phyloP scores from a whole-genome alignment of 2,113 vertebrate species.

The Calypte anna region DNA sequence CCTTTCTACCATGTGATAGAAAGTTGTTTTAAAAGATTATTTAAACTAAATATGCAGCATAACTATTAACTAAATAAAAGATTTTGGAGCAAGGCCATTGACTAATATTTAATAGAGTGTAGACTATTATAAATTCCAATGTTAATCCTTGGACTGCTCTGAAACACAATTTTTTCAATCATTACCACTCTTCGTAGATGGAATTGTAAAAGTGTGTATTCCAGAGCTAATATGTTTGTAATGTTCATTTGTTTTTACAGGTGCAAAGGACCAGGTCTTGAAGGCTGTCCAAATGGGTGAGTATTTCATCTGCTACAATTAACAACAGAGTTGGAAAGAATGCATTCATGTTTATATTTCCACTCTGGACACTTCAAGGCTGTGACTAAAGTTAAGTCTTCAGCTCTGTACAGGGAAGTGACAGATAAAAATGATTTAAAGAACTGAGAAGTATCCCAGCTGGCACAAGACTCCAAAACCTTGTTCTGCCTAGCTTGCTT shows the following conservation, averaged over 20 bases:
- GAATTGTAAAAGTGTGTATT: not conserved
- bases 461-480: not conserved
- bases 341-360: not conserved
- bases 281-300: constrained; percentile 74
- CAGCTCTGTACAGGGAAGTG: not conserved
- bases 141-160: not conserved
- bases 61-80: not conserved
- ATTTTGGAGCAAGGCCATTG: not conserved
- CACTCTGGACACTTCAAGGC: not conserved
- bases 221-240: not conserved
- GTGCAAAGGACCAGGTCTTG: constrained; percentile 77
- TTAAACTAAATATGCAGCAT: not conserved
- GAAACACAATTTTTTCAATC: not conserved
- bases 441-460: not conserved
- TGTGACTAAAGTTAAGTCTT: not conserved
- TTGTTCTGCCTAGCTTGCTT: not conserved
- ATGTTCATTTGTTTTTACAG: constrained; percentile 46
- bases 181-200: not conserved
- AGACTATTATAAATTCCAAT: not conserved
- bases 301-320: constrained; percentile 10
- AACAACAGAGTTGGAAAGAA: not conserved
- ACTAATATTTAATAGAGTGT: not conserved
- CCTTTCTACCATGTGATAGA: not conserved
- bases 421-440: not conserved
- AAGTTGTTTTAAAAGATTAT: not conserved